Evolutionary conservation across 35 echinoderm and acorn worm species (phyloP).

Genomic region (Ophiothrix spiculata): DNA sequence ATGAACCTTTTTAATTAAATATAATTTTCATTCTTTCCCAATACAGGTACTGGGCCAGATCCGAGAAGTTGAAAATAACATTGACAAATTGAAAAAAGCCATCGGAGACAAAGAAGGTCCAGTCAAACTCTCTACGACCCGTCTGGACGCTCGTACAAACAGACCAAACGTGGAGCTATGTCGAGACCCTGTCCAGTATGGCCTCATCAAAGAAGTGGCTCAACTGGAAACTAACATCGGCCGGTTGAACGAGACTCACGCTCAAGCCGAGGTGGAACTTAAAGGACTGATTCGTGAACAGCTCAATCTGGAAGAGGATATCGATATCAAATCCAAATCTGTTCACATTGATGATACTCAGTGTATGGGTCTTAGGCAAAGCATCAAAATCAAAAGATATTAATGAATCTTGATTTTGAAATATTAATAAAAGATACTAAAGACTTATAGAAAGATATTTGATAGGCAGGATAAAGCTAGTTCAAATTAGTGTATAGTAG

Average conservation of each 20-base stretch:
- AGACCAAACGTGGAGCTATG: conserved; percentile 95
- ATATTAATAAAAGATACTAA: no score
- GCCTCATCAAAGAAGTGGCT: conserved; percentile 89
- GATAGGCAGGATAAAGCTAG: no score
- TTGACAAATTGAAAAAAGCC: conserved; percentile 84
- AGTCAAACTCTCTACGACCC: conserved; percentile 81
- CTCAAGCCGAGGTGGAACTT: conserved; percentile 71
- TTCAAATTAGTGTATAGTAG: no score
- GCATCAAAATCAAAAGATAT: conserved; percentile 92
- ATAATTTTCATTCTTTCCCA: no score
- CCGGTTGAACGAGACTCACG: conserved; percentile 64
- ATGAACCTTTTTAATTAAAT: no score
- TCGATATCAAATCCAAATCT: conserved; percentile 88
- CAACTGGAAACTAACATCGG: conserved; percentile 76
- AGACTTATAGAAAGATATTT: no score
- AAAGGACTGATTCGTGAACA: conserved; percentile 96
- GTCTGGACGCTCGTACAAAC: conserved; percentile 74
- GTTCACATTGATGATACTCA: conserved; percentile 75
- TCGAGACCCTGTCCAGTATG: conserved; percentile 96
- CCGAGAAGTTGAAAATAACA: conserved; percentile 89
- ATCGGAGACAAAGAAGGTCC: conserved; percentile 86
- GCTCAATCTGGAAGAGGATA: conserved; percentile 88
- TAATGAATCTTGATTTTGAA: no score
- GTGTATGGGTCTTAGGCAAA: conserved; percentile 94
- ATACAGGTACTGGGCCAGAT: conserved; percentile 82